A percentile compares a stretch with the other conserved stretches of the same genome.
phyloP scores from a whole-genome alignment of 2,113 vertebrate genomes.

The Otolemur garnettii region DNA sequence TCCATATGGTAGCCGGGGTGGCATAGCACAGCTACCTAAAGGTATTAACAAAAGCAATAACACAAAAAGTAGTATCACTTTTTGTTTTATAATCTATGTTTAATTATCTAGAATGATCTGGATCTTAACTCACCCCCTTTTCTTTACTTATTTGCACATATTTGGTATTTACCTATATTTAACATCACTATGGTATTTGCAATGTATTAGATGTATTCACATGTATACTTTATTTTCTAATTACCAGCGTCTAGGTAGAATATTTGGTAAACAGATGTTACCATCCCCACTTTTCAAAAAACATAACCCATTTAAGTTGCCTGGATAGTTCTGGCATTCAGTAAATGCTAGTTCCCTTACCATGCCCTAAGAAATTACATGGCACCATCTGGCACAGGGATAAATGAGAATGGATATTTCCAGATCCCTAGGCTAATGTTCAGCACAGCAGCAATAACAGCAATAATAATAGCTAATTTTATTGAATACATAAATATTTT shows the following conservation, averaged over 20 bases:
- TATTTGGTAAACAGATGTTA: neutral
- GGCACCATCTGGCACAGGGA: neutral
- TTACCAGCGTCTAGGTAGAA: neutral
- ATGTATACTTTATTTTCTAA: neutral
- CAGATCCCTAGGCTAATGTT: neutral
- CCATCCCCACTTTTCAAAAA: neutral
- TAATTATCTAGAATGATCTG: neutral
- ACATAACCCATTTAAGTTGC: neutral
- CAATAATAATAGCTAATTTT: neutral
- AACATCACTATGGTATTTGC: neutral
- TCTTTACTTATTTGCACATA: neutral
- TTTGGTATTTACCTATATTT: neutral
- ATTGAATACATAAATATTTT: neutral
- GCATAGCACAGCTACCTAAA: slow-evolving; percentile 83
- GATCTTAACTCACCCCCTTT: neutral
- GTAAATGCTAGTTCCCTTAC: neutral
- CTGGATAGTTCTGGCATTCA: neutral
- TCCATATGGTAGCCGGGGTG: slow-evolving; percentile 81
- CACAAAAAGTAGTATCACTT: neutral
- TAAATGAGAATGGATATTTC: neutral
- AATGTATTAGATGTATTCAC: neutral
- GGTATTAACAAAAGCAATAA: slow-evolving; percentile 70
- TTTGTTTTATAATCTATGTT: neutral
- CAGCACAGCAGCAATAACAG: neutral
- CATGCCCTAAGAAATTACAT: neutral